Conservation (phyloP, 1,140 invertebrate species). For the Dryas iulia region DNA sequence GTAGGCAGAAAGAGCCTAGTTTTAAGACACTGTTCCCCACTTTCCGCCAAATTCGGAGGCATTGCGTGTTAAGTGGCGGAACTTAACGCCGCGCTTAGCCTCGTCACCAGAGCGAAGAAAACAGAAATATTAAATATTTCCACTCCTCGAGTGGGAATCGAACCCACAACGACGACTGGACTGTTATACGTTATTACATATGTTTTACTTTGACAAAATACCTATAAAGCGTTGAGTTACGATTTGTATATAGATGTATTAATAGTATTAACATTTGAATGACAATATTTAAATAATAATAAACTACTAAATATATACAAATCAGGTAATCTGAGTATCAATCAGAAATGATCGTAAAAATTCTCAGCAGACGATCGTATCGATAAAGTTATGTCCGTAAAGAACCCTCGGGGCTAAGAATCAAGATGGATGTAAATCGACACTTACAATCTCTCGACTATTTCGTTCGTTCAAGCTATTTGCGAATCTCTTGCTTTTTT, state of each 20-base stretch:
- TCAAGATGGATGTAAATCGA: conserved; percentile 50
- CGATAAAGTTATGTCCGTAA: conserved; percentile 39
- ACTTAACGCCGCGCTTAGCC: no score
- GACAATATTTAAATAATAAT: background rate
- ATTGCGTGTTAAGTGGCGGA: no score
- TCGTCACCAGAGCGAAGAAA: no score
- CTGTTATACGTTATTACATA: no score
- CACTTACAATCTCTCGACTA: conserved; percentile 6
- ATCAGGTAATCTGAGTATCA: background rate
- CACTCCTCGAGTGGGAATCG: no score
- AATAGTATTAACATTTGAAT: background rate
- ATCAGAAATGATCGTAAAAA: conserved; percentile 32
- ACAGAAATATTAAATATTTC: no score
- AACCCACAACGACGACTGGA: no score
- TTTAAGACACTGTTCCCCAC: no score
- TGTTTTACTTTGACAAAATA: no score
- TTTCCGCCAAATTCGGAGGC: no score
- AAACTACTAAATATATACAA: background rate
- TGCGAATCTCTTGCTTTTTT: conserved; percentile 1
- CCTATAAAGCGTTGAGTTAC: background rate
- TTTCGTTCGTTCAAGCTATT: conserved; percentile 22
- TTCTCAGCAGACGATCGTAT: conserved; percentile 34
- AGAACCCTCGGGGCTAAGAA: conserved; percentile 32
- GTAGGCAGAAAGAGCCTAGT: no score
- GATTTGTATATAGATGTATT: background rate